Evolutionary conservation across 2,113 vertebrate genomes (phyloP), one percentile per base, ranked within the genome.

Genomic region (Nyctereutes procyonoides): DNA sequence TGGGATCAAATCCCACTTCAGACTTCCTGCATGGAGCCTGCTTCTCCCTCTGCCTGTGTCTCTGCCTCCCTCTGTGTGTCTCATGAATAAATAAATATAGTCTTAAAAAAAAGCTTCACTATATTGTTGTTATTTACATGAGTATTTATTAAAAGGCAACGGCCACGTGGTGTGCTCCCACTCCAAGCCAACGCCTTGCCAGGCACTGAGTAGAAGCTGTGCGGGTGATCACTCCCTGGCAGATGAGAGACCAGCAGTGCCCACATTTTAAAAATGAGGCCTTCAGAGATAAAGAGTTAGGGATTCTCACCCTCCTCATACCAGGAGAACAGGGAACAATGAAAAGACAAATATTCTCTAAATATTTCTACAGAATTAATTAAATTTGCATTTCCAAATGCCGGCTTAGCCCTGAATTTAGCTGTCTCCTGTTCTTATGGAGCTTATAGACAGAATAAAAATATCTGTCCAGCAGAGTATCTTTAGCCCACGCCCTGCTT

Each of bases 361-460:
- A 74, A 48, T 63, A 53, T 63, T 81, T 88, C 69, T 60, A 65
- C 0, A 32, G 62, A 89, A 93, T 88, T 93, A 76, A 89, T 93
- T 85, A 82, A 67, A 69, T 92, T 48, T 67, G 62, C 53, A 43
- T 82, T 81, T 94, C 35, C 88, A 95, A 94, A 93, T 90, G 58
- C 38, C 65, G 28, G 12, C 53, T 95, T 69, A 80, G 35, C 73
- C 26, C 69, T 22, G 3, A 85, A 82, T 88, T 81, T 90, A 90
- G 92, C 60, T 86, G 13, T 83, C 85, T 92, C 51, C 65, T 92
- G 69, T 58, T 92, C 95, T 95, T 28, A 85, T 32, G 32, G 67
- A 43, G 26, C 26, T 90, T 90, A 20, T 43, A 62, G 51, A 95
- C 14, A 92, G 69, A 88, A 88, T 55, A 62, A 20, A 86, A 76